Percentiles rank a stretch among this genome's conserved stretches.
phyloP scores from a whole-genome alignment of 2,888 invertebrate genomes.

The Andrena minutula region DNA sequence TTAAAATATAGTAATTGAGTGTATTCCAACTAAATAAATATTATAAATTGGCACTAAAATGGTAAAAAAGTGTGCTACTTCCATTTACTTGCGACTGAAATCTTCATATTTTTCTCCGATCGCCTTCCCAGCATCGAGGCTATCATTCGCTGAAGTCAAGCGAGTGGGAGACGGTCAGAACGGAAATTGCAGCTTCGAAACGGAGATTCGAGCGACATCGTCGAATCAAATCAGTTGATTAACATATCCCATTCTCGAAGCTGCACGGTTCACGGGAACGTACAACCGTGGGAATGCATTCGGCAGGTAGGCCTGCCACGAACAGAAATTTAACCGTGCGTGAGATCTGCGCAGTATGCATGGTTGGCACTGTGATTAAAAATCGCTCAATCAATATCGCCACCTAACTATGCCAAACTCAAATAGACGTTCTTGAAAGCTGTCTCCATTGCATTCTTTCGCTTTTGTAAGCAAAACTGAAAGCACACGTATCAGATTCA shows the following conservation, averaged over 20 bases:
- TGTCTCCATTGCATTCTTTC: too few species aligned
- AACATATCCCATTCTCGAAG: constrained; percentile 21
- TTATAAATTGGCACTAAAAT: too few species aligned
- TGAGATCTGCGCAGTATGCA: neutral
- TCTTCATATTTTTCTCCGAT: neutral
- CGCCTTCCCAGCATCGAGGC: neutral
- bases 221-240: constrained; percentile 30
- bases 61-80: neutral
- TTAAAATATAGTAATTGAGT: too few species aligned
- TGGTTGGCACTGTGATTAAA: neutral
- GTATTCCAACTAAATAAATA: too few species aligned
- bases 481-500: too few species aligned
- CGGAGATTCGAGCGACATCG: neutral
- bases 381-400: neutral
- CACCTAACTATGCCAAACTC: too few species aligned
- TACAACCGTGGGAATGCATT: neutral
- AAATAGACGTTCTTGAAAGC: too few species aligned
- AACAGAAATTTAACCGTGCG: constrained; percentile 11
- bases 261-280: neutral
- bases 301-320: neutral
- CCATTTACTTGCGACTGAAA: neutral
- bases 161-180: neutral
- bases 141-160: neutral
- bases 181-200: constrained; percentile 18
- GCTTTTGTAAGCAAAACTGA: too few species aligned